Percentiles rank a stretch among this genome's conserved stretches.
Conservation (phyloP, 1,140 invertebrate genomes). For the Ips typographus region DNA sequence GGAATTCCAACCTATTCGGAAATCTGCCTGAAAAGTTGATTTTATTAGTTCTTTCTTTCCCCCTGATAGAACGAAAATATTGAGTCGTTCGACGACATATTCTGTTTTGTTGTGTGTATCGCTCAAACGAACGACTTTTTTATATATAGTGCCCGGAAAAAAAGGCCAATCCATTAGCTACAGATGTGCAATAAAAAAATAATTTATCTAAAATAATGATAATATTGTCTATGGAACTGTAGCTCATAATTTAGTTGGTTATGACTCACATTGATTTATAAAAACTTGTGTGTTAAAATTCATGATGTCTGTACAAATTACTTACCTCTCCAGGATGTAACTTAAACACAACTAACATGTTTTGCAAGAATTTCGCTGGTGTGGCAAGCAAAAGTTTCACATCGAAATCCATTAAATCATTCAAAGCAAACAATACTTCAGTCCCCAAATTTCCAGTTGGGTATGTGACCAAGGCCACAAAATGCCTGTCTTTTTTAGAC, state of each 20-base stretch:
- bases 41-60: constrained; percentile 29
- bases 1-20: constrained; percentile 72
- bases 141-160: background rate
- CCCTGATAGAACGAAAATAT: constrained; percentile 6
- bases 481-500: constrained; percentile 66
- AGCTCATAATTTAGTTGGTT: too few species aligned
- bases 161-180: background rate
- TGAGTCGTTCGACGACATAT: constrained; percentile 10
- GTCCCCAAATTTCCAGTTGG: constrained; percentile 66
- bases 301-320: background rate
- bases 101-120: background rate
- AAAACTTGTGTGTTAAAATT: too few species aligned
- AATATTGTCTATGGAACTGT: too few species aligned
- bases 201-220: too few species aligned
- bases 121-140: background rate
- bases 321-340: constrained; percentile 61
- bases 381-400: constrained; percentile 70
- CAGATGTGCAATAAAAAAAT: too few species aligned
- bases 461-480: constrained; percentile 68
- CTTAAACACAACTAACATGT: constrained; percentile 64
- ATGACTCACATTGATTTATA: too few species aligned
- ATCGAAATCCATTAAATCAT: constrained; percentile 66
- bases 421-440: constrained; percentile 63
- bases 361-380: constrained; percentile 67
- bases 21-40: constrained; percentile 61